phyloP scores from a whole-genome alignment of 2,113 vertebrate genomes.

The Gyps fulvus region DNA sequence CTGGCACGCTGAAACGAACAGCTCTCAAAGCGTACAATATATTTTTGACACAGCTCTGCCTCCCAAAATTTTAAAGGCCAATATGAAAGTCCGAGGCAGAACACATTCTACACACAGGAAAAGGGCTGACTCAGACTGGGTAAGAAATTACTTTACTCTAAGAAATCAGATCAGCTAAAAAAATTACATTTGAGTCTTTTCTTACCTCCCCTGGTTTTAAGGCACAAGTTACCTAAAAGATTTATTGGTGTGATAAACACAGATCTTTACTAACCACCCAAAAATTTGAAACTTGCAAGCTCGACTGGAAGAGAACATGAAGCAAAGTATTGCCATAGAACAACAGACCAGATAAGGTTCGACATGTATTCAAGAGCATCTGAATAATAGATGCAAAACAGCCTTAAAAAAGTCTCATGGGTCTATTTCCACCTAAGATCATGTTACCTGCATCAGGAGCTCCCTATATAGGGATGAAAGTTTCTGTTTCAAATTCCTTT shows the following conservation, averaged over 20 bases:
- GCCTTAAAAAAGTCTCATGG: neutral
- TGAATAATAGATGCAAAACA: neutral
- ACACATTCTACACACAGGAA: neutral
- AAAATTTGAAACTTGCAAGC: constrained; percentile 32
- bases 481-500: neutral
- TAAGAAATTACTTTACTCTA: neutral
- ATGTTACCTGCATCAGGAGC: neutral
- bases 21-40: neutral
- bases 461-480: neutral
- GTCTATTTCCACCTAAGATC: neutral
- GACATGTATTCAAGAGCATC: neutral
- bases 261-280: neutral
- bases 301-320: neutral
- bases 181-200: neutral
- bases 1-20: neutral
- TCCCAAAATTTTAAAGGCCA: neutral
- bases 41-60: neutral
- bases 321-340: neutral
- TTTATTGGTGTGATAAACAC: constrained; percentile 22
- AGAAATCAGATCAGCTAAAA: constrained; percentile 3
- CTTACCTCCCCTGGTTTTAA: neutral
- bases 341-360: neutral
- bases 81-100: neutral
- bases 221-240: neutral
- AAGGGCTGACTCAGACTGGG: neutral